Evolutionary conservation across 2,113 vertebrate genomes (phyloP).

Genomic region (Petroica traversi): DNA sequence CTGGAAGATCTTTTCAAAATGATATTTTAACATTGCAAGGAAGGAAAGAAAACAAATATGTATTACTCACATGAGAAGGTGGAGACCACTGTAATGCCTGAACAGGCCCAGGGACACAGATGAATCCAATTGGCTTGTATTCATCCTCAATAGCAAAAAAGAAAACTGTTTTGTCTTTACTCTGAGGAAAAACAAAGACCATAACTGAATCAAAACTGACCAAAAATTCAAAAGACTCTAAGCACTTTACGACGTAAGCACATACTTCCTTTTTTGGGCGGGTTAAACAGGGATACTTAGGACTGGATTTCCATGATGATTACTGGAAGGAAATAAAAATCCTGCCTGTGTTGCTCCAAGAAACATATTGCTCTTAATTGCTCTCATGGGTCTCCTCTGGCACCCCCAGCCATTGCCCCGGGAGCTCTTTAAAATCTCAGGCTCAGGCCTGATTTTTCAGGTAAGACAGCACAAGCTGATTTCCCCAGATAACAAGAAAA

Average conservation of each 20-base stretch:
- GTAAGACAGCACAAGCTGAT: background rate
- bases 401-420: background rate
- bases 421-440: background rate
- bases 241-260: background rate
- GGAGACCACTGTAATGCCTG: slow-evolving; percentile 86
- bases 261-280: background rate
- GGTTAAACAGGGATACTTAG: background rate
- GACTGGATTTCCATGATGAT: background rate
- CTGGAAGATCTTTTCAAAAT: background rate
- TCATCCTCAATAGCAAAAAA: slow-evolving; percentile 83
- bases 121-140: slow-evolving; percentile 86
- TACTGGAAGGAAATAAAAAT: background rate
- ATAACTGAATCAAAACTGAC: background rate
- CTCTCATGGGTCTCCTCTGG: background rate
- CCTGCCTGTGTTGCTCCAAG: background rate
- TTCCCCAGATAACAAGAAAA: background rate
- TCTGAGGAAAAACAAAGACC: slow-evolving; percentile 69
- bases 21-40: background rate
- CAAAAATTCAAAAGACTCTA: background rate
- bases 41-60: background rate
- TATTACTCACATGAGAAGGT: slow-evolving; percentile 77
- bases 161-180: slow-evolving; percentile 89
- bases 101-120: slow-evolving; percentile 88
- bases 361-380: background rate
- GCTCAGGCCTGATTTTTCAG: background rate